Evolutionary conservation across 2,113 vertebrate species (phyloP).

Genomic region (Aegithalos caudatus): DNA sequence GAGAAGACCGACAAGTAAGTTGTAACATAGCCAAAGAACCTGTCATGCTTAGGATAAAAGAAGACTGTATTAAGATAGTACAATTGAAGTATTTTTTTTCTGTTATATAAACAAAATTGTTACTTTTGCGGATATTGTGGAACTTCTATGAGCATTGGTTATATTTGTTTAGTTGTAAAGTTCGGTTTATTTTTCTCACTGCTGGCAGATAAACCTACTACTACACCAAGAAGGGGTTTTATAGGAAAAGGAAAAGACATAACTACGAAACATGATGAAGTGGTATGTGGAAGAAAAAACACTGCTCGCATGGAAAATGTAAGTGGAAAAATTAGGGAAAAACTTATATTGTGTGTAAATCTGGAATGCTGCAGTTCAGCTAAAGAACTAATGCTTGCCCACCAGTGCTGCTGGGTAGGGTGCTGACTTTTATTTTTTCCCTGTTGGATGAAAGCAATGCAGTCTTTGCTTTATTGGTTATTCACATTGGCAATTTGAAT

Average conservation of each 20-base stretch:
- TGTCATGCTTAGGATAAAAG: background rate
- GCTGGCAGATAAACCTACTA: conserved; percentile 85
- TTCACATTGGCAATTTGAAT: background rate
- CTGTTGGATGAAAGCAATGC: background rate
- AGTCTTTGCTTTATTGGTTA: background rate
- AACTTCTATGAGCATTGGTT: background rate
- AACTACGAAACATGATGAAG: conserved; percentile 96
- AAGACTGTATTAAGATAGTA: background rate
- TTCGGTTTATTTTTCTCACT: conserved; percentile 15
- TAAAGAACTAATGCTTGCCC: background rate
- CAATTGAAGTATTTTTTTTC: background rate
- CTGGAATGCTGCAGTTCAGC: background rate
- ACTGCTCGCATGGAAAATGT: conserved; percentile 97
- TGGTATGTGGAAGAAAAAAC: conserved; percentile 93
- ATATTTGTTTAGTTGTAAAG: background rate
- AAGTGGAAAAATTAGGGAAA: conserved; percentile 48
- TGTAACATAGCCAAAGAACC: background rate
- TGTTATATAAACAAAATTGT: background rate
- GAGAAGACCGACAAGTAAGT: background rate
- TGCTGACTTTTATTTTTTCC: background rate
- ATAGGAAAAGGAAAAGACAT: conserved; percentile 95
- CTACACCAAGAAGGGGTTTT: conserved; percentile 88
- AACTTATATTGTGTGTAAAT: background rate
- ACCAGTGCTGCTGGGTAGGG: background rate
- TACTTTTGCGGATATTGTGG: background rate